Percentiles rank a stretch among this genome's conserved stretches.
Conservation (phyloP, 2,113 vertebrate species). For the Lates calcarifer region DNA sequence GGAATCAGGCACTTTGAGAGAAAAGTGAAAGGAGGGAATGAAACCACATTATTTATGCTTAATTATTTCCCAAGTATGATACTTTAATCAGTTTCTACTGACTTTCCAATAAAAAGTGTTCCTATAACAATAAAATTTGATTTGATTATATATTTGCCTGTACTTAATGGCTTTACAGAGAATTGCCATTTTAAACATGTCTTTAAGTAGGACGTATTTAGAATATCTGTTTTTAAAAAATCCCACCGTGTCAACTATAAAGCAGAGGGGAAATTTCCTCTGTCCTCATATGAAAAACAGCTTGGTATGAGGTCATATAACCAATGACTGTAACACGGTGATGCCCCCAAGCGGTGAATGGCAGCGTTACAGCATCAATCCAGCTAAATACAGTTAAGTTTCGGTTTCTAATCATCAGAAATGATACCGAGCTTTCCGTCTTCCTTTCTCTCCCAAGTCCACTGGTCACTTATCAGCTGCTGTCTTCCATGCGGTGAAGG, state of each 20-base stretch:
- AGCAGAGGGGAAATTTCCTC: background rate
- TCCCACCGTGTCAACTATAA: too few species aligned
- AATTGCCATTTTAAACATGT: background rate
- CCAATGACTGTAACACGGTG: rapidly evolving
- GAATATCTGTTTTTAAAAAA: background rate
- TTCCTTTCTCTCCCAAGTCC: too few species aligned
- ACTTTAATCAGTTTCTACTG: too few species aligned
- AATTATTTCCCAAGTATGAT: too few species aligned
- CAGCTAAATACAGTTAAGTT: conserved; percentile 58
- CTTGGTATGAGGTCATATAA: background rate
- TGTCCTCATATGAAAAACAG: background rate
- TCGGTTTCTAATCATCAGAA: conserved; percentile 78
- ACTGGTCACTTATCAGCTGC: background rate
- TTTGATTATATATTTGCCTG: too few species aligned
- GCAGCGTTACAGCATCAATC: background rate
- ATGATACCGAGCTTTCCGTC: rapidly evolving
- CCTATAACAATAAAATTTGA: too few species aligned
- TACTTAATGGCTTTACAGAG: background rate
- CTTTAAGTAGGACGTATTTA: background rate
- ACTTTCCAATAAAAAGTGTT: too few species aligned
- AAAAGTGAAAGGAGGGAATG: background rate
- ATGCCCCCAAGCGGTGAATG: conserved; percentile 30
- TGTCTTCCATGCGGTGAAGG: background rate
- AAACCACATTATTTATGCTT: too few species aligned
- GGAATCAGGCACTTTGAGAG: background rate